These are phyloP conservation scores for Calcarius lapponicus DNA, from an alignment of 2,797 vertebrate genomes.

Conservation along the genomic window DNA sequence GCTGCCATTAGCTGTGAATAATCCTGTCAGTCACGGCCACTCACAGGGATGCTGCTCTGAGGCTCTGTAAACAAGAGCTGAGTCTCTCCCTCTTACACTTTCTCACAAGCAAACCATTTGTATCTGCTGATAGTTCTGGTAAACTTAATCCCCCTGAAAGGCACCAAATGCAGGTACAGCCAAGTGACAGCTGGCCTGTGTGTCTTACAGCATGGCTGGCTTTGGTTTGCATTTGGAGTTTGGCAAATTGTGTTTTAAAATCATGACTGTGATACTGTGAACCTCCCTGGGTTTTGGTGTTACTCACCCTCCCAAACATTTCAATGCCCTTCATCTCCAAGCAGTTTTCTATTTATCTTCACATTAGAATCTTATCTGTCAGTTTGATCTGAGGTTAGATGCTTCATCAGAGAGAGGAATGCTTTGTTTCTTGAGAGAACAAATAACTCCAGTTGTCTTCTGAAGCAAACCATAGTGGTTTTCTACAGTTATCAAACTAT, in stretches of 20 bases:
- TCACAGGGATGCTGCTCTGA: not conserved
- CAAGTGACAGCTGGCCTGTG: not conserved
- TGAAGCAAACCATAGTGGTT: not conserved
- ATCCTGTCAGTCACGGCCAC: not conserved
- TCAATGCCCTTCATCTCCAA: not conserved
- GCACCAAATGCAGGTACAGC: not conserved
- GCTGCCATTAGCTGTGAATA: slow-evolving; percentile 29
- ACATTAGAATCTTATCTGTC: not conserved
- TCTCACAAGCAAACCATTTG: not conserved
- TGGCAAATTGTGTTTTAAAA: not conserved
- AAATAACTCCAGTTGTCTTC: slow-evolving; percentile 6
- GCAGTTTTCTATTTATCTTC: not conserved
- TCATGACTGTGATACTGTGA: not conserved
- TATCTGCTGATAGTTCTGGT: not conserved
- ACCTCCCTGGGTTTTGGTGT: not conserved
- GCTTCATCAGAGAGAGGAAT: not conserved
- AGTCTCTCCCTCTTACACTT: not conserved
- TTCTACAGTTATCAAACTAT: not conserved
- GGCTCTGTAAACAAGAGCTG: not conserved
- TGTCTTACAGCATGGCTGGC: not conserved
- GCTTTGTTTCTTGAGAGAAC: slow-evolving; percentile 31
- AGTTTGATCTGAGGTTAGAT: slow-evolving; percentile 15
- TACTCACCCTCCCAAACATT: not conserved
- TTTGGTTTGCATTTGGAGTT: not conserved
- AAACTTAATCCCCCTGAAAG: not conserved